Evolutionary conservation across 2,888 invertebrate genomes (phyloP), one percentile per base, ranked within the genome.

Genomic region (Eledone cirrhosa): DNA sequence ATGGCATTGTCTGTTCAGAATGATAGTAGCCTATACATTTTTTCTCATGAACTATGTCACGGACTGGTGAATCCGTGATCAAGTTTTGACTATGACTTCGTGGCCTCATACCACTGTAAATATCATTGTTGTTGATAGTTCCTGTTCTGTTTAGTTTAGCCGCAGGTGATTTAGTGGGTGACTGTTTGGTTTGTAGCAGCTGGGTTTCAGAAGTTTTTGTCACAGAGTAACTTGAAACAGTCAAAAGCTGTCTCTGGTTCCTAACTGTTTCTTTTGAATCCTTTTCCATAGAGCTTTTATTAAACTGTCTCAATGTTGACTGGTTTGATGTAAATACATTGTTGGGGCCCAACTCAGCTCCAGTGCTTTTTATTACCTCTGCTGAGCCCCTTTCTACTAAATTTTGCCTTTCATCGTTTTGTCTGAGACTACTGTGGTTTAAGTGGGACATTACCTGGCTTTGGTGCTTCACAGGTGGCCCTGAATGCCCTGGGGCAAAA

Each of bases 381-480:
- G 81, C 81, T 82, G 83, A 84, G 81, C 85, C 85, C 85, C 85
- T 82, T 83, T 82, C 84, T 78, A 79, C 79, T 82, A 85, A 86
- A 85, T 85, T 83, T 83, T 83, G 78, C 80, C 80, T 78, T 69
- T 78, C 77, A 74, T 69, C 78, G 11, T 5, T 48, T 7, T 24
- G 31, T 11, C 41, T 11, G 8, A 8, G 41, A 41, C 41, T 41
- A 41, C 41, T 41, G 41, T 41, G 41, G 41, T 11, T 41, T 41
- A 41, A 41, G 41, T 41, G 41, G 11, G 41, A 11, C 41, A 41
- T 41, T 41, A 41, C 41, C 41, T 41, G 41, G 41, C 41, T 41
- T 41, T 1, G 41, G 41, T 41, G 41, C 11, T 41, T 41, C 11
- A 41, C 5, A 41, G 33, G n/a, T n/a, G n/a, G 3, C 3, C 33